phyloP scores from a whole-genome alignment of 2,113 vertebrate genomes.

The Ciconia stormi region DNA sequence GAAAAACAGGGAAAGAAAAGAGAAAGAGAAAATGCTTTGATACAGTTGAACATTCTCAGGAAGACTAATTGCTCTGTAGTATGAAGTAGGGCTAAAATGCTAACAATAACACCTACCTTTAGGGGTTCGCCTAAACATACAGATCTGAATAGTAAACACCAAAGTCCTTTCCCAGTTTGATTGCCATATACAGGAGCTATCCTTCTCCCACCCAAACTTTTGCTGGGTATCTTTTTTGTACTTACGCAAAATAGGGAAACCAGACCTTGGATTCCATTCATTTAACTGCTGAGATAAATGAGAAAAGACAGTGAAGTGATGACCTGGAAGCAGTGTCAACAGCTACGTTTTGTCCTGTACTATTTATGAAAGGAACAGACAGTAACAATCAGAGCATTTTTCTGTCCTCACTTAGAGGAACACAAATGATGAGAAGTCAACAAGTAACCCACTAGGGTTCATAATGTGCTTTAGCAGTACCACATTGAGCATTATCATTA shows the following conservation, averaged over 20 bases:
- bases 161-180: not conserved
- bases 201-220: not conserved
- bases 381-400: not conserved
- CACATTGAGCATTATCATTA: not conserved
- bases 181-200: not conserved
- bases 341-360: not conserved
- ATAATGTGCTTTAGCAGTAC: not conserved
- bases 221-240: not conserved
- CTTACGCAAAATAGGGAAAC: not conserved
- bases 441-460: not conserved
- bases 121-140: not conserved
- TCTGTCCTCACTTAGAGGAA: not conserved
- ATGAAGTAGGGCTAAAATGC: not conserved
- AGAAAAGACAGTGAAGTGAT: not conserved
- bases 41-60: not conserved
- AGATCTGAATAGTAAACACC: not conserved
- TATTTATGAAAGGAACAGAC: not conserved
- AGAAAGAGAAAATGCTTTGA: not conserved
- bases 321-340: not conserved
- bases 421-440: not conserved
- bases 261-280: not conserved
- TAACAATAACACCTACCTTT: not conserved
- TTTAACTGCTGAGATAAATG: not conserved
- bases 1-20: not conserved
- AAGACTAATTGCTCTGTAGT: not conserved